Percentiles rank a stretch among this genome's conserved stretches.
These are phyloP conservation scores for Pasiphila rectangulata DNA, from an alignment of 2,888 invertebrate genomes.

Conservation along the genomic window DNA sequence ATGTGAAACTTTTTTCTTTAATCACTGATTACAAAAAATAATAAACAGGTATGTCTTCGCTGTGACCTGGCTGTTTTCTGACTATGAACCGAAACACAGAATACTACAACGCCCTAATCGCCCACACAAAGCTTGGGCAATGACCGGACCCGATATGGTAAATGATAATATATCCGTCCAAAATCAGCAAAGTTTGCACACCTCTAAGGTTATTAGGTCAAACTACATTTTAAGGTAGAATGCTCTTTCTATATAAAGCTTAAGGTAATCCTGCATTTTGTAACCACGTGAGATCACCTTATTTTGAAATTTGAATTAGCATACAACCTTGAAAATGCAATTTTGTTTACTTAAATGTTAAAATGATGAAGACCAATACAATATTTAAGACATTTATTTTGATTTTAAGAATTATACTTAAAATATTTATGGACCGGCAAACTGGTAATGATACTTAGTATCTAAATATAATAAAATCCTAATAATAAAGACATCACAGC, in stretches of 20 bases:
- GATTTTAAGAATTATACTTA: conserved; percentile 23
- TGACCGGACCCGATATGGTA: conserved; percentile 50
- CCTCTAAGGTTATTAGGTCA: conserved; percentile 31
- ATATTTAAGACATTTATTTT: conserved; percentile 26
- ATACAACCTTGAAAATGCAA: no score
- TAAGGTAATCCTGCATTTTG: conserved; percentile 13
- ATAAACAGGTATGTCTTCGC: conserved; percentile 41
- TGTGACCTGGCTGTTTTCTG: conserved; percentile 54
- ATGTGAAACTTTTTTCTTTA: conserved; percentile 8
- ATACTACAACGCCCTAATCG: conserved; percentile 52
- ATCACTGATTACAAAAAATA: background rate
- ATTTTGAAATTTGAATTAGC: background rate
- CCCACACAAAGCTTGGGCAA: conserved; percentile 69
- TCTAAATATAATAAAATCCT: conserved; percentile 30
- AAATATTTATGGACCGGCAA: conserved; percentile 31
- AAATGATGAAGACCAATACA: background rate
- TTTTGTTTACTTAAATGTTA: no score
- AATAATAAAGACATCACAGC: conserved; percentile 33
- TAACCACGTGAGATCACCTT: background rate
- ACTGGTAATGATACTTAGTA: conserved; percentile 36
- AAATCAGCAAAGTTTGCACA: conserved; percentile 39
- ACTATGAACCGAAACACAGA: conserved; percentile 41
- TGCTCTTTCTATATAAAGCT: conserved; percentile 23
- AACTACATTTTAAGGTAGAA: conserved; percentile 21
- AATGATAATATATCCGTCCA: conserved; percentile 38